These are phyloP conservation scores for Champsocephalus gunnari DNA, from an alignment of 2,797 vertebrate genomes.

Conservation along the genomic window DNA sequence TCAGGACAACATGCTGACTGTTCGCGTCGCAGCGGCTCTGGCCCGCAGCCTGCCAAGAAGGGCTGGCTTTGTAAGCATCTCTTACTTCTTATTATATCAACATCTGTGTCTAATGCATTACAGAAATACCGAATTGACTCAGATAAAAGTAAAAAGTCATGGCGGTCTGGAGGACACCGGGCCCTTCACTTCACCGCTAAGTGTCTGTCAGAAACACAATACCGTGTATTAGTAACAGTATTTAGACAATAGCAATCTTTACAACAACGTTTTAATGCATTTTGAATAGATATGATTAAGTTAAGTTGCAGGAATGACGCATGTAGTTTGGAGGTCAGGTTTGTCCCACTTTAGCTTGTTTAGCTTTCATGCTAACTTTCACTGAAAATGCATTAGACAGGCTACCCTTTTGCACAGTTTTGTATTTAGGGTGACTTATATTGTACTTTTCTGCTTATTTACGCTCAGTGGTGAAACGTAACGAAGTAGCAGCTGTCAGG, in stretches of 20 bases:
- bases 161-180: constrained; percentile 71
- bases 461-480: too few relatives aligned
- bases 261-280: too few relatives aligned
- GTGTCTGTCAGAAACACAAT: neutral
- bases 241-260: accelerated
- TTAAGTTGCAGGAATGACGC: neutral
- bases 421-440: neutral
- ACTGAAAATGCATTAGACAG: neutral
- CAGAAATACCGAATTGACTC: neutral
- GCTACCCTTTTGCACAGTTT: neutral
- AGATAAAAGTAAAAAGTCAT: constrained; percentile 29
- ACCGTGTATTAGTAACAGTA: accelerated
- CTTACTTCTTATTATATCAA: accelerated
- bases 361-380: neutral
- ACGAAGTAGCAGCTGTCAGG: neutral
- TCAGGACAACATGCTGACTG: constrained; percentile 86
- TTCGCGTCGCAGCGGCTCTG: constrained; percentile 90
- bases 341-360: constrained; percentile 6
- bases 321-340: constrained; percentile 70
- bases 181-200: constrained; percentile 54
- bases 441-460: neutral
- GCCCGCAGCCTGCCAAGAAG: constrained; percentile 88
- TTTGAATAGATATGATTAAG: neutral
- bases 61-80: constrained; percentile 87
- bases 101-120: neutral